Evolutionary conservation across 23 tunicate genomes (phyloP).

Genomic region (Halocynthia roretzi): DNA sequence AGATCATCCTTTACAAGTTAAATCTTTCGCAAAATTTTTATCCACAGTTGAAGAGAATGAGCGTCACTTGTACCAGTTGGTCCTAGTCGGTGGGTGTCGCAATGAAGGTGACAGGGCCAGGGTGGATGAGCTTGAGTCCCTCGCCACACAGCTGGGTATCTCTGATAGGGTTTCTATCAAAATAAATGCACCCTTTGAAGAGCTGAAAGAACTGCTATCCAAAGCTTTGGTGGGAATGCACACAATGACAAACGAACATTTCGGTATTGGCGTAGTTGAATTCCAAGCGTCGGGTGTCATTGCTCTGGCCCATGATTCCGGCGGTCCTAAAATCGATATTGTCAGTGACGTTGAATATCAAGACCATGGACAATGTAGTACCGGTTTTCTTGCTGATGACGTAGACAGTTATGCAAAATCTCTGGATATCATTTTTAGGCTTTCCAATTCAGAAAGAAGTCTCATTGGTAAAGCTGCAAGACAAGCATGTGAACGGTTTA

Average conservation of each 20-base stretch:
- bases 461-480: constrained; percentile 37
- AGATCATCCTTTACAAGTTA: constrained; percentile 70
- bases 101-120: constrained; percentile 75
- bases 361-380: constrained; percentile 13
- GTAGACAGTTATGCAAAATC: constrained; percentile 37
- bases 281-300: constrained; percentile 96
- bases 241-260: constrained; percentile 96
- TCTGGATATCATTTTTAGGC: constrained; percentile 38
- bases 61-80: constrained; percentile 23
- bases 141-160: constrained; percentile 26
- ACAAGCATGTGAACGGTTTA: constrained; percentile 66
- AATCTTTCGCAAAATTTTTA: constrained; percentile 51
- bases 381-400: constrained; percentile 79
- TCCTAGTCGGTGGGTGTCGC: constrained; percentile 89
- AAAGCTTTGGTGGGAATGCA: constrained; percentile 75
- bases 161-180: constrained; percentile 42
- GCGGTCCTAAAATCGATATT: constrained; percentile 93
- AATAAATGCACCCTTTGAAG: constrained; percentile 61
- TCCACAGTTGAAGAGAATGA: neutral
- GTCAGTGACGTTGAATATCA: constrained; percentile 14
- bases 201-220: constrained; percentile 52
- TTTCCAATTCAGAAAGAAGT: constrained; percentile 25
- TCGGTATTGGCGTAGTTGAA: constrained; percentile 97
- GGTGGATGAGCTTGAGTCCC: constrained; percentile 31
- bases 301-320: constrained; percentile 89